A percentile compares a stretch with the other conserved stretches of the same genome.
These are phyloP conservation scores for Troides helena DNA, from an alignment of 2,888 invertebrate species.

Conservation along the genomic window DNA sequence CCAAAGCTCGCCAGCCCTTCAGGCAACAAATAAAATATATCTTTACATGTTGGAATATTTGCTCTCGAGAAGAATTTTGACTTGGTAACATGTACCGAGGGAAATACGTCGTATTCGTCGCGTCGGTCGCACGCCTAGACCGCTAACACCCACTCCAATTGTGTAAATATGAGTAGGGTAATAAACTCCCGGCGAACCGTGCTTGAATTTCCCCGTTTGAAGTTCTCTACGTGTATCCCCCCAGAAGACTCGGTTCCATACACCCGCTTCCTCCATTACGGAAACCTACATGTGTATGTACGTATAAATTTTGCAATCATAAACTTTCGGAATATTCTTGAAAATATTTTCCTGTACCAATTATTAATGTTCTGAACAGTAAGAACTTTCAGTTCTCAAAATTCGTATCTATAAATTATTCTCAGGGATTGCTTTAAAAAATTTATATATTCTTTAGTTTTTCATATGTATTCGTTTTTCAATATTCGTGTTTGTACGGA, in stretches of 20 bases:
- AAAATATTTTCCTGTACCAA: neutral
- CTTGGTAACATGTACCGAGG: conserved; percentile 38
- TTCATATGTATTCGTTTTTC: no score
- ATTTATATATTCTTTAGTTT: no score
- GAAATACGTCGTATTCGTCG: conserved; percentile 39
- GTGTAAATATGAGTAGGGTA: conserved; percentile 75
- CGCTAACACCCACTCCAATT: conserved; percentile 67
- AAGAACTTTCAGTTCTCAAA: neutral
- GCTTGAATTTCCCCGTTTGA: conserved; percentile 68
- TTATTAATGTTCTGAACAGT: neutral
- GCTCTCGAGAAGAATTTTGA: conserved; percentile 30
- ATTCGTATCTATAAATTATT: neutral
- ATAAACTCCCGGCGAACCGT: conserved; percentile 68
- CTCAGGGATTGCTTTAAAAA: no score
- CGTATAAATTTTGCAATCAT: conserved; percentile 61
- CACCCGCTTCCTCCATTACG: conserved; percentile 36
- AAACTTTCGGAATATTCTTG: conserved; percentile 30
- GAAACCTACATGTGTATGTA: conserved; percentile 32
- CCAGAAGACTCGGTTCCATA: conserved; percentile 42
- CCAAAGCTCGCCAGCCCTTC: conserved; percentile 8
- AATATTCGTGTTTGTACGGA: no score
- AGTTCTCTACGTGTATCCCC: conserved; percentile 68
- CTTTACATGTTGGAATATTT: conserved; percentile 30
- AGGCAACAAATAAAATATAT: conserved; percentile 29
- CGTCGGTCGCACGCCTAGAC: conserved; percentile 47